phyloP scores from a whole-genome alignment of 2,113 vertebrate species.

The Xiphophorus hellerii region DNA sequence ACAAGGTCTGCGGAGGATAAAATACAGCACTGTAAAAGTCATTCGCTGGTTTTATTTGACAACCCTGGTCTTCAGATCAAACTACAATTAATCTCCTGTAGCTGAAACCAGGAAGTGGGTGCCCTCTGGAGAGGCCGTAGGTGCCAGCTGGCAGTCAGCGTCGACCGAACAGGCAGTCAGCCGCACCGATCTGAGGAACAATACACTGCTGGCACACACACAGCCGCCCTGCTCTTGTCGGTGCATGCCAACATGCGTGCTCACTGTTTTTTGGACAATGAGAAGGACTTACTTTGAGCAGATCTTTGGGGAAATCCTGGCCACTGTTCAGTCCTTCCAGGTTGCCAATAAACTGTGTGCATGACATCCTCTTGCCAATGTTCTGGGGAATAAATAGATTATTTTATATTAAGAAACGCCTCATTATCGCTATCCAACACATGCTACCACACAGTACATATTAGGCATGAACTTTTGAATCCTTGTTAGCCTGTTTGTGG shows the following conservation, averaged over 20 bases:
- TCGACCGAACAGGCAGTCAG: constrained; percentile 38
- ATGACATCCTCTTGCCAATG: constrained; percentile 95
- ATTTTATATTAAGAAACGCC: background rate
- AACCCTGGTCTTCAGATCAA: constrained; percentile 33
- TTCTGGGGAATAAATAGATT: constrained; percentile 78
- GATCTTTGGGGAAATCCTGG: constrained; percentile 91
- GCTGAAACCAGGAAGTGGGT: constrained; percentile 58
- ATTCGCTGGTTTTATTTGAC: constrained; percentile 5
- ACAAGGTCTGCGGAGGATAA: constrained; percentile 39
- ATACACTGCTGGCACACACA: constrained; percentile 51
- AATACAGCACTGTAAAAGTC: constrained; percentile 28
- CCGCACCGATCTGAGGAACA: constrained; percentile 55
- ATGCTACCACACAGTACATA: background rate
- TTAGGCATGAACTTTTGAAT: background rate
- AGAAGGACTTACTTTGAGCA: constrained; percentile 89
- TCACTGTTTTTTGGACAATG: constrained; percentile 31
- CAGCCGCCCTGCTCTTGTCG: constrained; percentile 21
- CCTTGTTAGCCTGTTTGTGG: background rate
- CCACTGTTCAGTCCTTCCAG: constrained; percentile 94
- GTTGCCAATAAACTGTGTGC: constrained; percentile 91
- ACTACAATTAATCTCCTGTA: constrained; percentile 34
- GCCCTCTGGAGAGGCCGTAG: constrained; percentile 48
- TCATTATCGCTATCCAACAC: background rate
- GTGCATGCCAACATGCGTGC: constrained; percentile 26
- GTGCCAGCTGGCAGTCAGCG: constrained; percentile 61